Evolutionary conservation across 1,140 invertebrate species (phyloP).

Genomic region (Zeugodacus cucurbitae): DNA sequence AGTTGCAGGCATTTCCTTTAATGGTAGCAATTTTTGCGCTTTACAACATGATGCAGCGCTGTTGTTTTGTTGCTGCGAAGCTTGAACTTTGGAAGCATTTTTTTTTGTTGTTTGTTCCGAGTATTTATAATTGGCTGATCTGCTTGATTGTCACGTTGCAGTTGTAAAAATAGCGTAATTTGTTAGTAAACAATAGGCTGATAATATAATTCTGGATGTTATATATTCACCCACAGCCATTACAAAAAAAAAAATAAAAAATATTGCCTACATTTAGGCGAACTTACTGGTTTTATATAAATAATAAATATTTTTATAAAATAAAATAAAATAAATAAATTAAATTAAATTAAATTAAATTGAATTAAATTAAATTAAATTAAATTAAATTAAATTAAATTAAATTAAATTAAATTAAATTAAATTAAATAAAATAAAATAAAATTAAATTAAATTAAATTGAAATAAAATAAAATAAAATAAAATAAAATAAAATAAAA

Average conservation of each 20-base stretch:
- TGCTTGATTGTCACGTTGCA: conserved; percentile 7
- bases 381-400: no score
- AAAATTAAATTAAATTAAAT: no score
- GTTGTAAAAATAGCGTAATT: neutral
- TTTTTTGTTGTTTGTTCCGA: neutral
- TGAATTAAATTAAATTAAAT: no score
- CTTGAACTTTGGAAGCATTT: neutral
- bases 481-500: no score
- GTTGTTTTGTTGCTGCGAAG: neutral
- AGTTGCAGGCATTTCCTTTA: conserved; percentile 2
- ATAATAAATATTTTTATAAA: neutral
- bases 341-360: no score
- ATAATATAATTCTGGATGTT: no score
- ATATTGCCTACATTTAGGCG: neutral
- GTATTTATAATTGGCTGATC: neutral
- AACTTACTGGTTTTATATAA: no score
- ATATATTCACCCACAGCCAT: no score
- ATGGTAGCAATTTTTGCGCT: neutral
- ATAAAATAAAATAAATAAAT: no score
- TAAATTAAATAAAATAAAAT: no score
- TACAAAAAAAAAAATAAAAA: neutral
- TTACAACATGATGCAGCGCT: neutral
- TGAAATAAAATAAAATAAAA: no score
- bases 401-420: no score
- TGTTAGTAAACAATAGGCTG: neutral